Base-by-base conservation (phyloP, 2,113 vertebrate species). In the Petrocephalus zakoni region DNA sequence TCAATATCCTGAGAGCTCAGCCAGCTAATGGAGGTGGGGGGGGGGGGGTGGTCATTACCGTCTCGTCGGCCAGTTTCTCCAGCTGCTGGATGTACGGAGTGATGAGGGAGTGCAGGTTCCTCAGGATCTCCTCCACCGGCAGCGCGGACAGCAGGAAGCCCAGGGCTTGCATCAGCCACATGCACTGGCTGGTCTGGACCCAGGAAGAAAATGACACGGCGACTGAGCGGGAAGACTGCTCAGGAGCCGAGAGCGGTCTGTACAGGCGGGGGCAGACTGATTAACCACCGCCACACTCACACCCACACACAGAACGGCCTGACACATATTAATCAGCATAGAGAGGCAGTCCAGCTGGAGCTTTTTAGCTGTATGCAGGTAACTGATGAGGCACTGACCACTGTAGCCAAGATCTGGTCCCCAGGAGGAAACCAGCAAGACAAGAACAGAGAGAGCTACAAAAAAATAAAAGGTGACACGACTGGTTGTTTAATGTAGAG, bases 121-220 rank as follows among this genome's bases (percentile, higher is more conserved):
- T 97, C 91, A 99, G 94, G 92, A 99, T 99, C 93, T 99, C 98
- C 83, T 98, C 98, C 90, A 99, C 98, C 56, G 98, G 98, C 90
- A 99, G 95, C 0, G 98, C 98, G 0, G 98, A 99, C 84, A 99
- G 96, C 94, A 99, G 96, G 94, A 99, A 99, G 89, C 98, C 98
- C 82, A 99, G 95, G 2, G 98, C 98, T 94, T 99, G 98, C 98
- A 99, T 99, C 93, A 99, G 94, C 98, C 98, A 99, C 98, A 99
- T 99, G 90, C 98, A 99, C 93, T 99, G 98, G 94, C 98, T 99
- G 0, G 98, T 99, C 98, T 99, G 94, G 56, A 87, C 92, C 49
- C 34, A 34, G 7, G 58, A 1, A 78, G 87, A 49, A 89, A 52
- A 34, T 34, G 84, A 19, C 11, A 86, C 2, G 49, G n/a, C 9